A percentile compares a stretch with the other conserved stretches of the same genome.
Evolutionary conservation across 1,140 invertebrate genomes (phyloP).

Genomic region (Ephestia elutella): DNA sequence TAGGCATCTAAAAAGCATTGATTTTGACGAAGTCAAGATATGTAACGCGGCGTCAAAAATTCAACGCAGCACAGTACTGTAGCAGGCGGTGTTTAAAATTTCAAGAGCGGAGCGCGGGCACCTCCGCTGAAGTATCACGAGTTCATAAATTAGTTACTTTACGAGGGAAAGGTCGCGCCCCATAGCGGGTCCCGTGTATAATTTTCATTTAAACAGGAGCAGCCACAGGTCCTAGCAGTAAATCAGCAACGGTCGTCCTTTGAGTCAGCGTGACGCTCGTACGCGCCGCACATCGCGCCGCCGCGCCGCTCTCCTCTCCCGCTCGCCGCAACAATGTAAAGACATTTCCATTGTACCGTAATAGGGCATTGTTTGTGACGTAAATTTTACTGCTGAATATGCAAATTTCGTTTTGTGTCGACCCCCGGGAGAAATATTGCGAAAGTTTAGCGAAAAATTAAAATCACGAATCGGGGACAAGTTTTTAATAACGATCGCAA

Average conservation of each 20-base stretch:
- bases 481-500: conserved; percentile 51
- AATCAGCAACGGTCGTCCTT: conserved; percentile 52
- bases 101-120: conserved; percentile 43
- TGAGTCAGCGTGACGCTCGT: conserved; percentile 36
- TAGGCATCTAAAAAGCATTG: conserved; percentile 18
- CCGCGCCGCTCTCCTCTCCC: conserved; percentile 11
- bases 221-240: conserved; percentile 54
- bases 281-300: conserved; percentile 12
- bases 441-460: conserved; percentile 58
- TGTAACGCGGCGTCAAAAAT: conserved; percentile 37
- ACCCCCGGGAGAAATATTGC: conserved; percentile 59
- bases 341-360: conserved; percentile 64
- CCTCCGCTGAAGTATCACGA: conserved; percentile 49
- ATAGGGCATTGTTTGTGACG: conserved; percentile 66
- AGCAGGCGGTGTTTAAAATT: conserved; percentile 49
- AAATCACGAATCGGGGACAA: conserved; percentile 51
- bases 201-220: conserved; percentile 61
- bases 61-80: conserved; percentile 27
- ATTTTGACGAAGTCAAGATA: conserved; percentile 32
- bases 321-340: conserved; percentile 43
- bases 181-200: conserved; percentile 46
- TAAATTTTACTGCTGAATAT: conserved; percentile 65
- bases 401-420: conserved; percentile 52
- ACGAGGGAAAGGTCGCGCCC: conserved; percentile 54
- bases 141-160: conserved; percentile 66